Evolutionary conservation across 2,113 vertebrate genomes (phyloP).

Genomic region (Bos javanicus): DNA sequence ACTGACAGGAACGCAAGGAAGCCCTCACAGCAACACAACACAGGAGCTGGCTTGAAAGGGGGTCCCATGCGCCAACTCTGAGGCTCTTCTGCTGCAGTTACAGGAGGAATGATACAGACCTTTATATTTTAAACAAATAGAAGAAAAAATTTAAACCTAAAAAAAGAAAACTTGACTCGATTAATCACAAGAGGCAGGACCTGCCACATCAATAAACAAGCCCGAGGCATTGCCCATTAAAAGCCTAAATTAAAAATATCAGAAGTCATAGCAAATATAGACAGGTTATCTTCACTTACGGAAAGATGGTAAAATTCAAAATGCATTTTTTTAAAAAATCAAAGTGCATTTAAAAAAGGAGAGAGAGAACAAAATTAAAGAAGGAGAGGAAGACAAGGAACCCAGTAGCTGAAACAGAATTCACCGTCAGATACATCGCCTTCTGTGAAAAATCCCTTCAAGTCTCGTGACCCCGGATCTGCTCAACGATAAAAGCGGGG

Average conservation of each 20-base stretch:
- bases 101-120: neutral
- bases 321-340: neutral
- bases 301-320: neutral
- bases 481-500: rapidly evolving
- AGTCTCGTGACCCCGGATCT: too few species aligned
- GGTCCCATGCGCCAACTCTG: rapidly evolving
- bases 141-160: neutral
- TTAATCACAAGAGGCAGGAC: neutral
- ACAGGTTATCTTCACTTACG: neutral
- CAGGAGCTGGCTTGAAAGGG: neutral
- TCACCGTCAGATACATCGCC: neutral
- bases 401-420: too few species aligned
- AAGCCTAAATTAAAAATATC: neutral
- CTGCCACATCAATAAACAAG: neutral
- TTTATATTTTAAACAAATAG: neutral
- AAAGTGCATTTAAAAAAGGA: neutral
- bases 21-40: rapidly evolving
- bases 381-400: neutral
- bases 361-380: neutral
- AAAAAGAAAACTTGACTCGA: neutral
- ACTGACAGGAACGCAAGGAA: neutral
- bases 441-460: neutral
- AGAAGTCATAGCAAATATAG: neutral
- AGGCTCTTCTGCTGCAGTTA: neutral
- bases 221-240: too few species aligned